These are phyloP conservation scores for Xestobium rufovillosum DNA, from an alignment of 2,888 invertebrate species.

Conservation along the genomic window DNA sequence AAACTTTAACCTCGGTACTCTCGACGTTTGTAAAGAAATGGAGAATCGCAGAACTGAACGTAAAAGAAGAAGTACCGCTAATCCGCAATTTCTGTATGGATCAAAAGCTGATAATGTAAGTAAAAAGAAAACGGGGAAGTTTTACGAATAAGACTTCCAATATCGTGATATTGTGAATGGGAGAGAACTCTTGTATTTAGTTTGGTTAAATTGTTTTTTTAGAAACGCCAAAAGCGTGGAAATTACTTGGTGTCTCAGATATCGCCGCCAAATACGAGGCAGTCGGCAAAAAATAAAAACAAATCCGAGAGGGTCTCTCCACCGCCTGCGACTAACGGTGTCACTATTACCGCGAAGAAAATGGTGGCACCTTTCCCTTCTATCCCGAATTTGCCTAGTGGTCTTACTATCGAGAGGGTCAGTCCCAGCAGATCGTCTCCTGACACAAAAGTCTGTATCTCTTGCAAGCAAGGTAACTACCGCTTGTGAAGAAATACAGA, in stretches of 20 bases:
- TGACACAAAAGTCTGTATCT: conserved; percentile 41
- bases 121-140: background rate
- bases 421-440: conserved; percentile 38
- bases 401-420: conserved; percentile 48
- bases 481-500: conserved; percentile 6
- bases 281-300: conserved; percentile 38
- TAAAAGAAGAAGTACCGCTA: conserved; percentile 49
- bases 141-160: background rate
- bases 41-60: conserved; percentile 48
- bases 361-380: conserved; percentile 30
- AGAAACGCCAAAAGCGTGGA: conserved; percentile 45
- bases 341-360: conserved; percentile 18
- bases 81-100: conserved; percentile 50
- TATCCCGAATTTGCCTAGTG: conserved; percentile 47
- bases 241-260: conserved; percentile 44
- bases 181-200: conserved; percentile 6
- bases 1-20: conserved; percentile 45
- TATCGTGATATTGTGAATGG: too few species aligned
- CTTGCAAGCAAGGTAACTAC: conserved; percentile 38
- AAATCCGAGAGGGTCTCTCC: conserved; percentile 31
- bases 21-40: conserved; percentile 44
- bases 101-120: background rate
- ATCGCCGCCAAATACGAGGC: conserved; percentile 47
- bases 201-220: conserved; percentile 24
- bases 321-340: conserved; percentile 18